These are phyloP conservation scores for Gymnogyps californianus DNA, from an alignment of 2,113 vertebrate species.

Conservation along the genomic window DNA sequence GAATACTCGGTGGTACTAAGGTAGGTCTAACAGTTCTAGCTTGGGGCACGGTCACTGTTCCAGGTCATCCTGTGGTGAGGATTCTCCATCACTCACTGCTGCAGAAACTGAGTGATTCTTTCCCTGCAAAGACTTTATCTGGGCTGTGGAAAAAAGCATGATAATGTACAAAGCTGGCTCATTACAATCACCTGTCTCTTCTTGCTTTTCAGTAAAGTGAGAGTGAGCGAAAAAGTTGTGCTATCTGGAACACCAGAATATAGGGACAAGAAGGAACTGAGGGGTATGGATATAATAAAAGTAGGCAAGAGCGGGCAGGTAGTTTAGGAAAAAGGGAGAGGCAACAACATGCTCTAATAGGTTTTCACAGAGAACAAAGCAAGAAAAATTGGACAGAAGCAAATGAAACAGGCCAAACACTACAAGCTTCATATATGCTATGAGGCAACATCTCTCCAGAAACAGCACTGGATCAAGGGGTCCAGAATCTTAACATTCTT, in stretches of 20 bases:
- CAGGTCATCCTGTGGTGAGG: neutral
- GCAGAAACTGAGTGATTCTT: neutral
- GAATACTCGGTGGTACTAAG: neutral
- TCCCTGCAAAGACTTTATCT: neutral
- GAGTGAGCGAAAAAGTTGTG: neutral
- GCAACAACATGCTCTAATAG: neutral
- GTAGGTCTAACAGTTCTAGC: neutral
- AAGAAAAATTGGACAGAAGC: neutral
- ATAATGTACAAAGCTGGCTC: neutral
- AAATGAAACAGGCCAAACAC: neutral
- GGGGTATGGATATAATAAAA: neutral
- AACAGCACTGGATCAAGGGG: neutral
- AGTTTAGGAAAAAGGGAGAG: neutral
- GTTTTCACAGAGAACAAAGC: neutral
- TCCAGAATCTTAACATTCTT: neutral
- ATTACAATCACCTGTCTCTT: neutral
- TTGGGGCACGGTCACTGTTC: neutral
- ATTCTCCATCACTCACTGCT: neutral
- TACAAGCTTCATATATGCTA: neutral
- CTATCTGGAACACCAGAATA: neutral
- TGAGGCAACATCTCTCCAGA: neutral
- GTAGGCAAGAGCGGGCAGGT: neutral
- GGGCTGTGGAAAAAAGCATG: neutral
- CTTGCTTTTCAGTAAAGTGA: neutral
- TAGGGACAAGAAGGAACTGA: neutral